Conservation (phyloP, 2,888 invertebrate genomes). For the Tenthredo notha region DNA sequence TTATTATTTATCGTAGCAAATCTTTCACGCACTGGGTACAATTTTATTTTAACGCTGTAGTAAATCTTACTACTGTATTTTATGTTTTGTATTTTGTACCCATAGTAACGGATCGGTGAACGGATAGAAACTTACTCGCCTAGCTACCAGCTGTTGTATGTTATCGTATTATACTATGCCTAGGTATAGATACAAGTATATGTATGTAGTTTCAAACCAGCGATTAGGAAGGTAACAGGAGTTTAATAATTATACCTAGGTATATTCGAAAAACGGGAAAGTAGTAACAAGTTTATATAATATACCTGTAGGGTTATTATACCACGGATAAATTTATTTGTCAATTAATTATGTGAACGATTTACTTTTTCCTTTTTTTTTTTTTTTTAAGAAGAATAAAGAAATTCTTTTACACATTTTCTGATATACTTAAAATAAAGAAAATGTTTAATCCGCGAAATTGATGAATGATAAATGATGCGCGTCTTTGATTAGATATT, state of each 20-base stretch:
- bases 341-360: not conserved
- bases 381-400: not conserved
- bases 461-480: no score
- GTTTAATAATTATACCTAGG: not conserved
- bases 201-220: not conserved
- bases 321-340: not conserved
- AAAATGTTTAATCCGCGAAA: not conserved
- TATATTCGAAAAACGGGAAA: not conserved
- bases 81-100: slow-evolving; percentile 50
- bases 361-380: not conserved
- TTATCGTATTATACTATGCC: not conserved
- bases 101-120: slow-evolving; percentile 53
- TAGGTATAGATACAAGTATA: not conserved
- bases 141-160: slow-evolving; percentile 43
- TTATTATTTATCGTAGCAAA: no score
- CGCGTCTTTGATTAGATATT: not conserved
- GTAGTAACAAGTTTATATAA: not conserved
- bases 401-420: no score
- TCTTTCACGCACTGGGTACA: no score
- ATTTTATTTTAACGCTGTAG: not conserved
- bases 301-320: not conserved
- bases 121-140: slow-evolving; percentile 26
- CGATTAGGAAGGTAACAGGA: not conserved
- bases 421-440: not conserved
- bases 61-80: not conserved